Evolutionary conservation across 2,113 vertebrate genomes (phyloP).

Genomic region (Heptranchias perlo): DNA sequence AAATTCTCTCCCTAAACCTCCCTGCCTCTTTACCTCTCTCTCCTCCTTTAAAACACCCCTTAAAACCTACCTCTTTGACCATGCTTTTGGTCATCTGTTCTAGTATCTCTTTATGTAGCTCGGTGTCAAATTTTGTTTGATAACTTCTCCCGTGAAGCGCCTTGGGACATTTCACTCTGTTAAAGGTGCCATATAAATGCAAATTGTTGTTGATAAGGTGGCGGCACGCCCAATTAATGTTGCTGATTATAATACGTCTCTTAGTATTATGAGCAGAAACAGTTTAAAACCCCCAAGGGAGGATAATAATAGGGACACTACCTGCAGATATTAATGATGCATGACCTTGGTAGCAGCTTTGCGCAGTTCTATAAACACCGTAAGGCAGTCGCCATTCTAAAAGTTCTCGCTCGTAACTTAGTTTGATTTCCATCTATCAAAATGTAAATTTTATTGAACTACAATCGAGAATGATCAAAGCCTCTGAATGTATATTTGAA

Average conservation of each 20-base stretch:
- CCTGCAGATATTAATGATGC: conserved; percentile 32
- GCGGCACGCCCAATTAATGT: conserved; percentile 33
- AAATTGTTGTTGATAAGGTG: too few relatives aligned
- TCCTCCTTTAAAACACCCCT: too few relatives aligned
- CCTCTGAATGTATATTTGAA: neutral
- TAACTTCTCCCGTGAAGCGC: too few relatives aligned
- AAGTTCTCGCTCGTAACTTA: neutral
- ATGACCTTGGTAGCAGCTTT: conserved; percentile 2
- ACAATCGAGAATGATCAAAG: neutral
- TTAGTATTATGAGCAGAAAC: conserved; percentile 13
- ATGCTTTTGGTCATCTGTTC: too few relatives aligned
- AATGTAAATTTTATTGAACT: neutral
- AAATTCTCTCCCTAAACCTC: too few relatives aligned
- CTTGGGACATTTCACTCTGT: too few relatives aligned
- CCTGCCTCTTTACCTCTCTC: too few relatives aligned
- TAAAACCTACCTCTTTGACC: too few relatives aligned
- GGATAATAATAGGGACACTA: conserved; percentile 36
- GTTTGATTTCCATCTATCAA: neutral
- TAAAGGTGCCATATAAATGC: too few relatives aligned
- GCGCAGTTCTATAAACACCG: neutral
- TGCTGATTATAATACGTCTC: conserved; percentile 12
- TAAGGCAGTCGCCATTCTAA: neutral
- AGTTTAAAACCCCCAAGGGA: conserved; percentile 6
- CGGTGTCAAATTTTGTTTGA: too few relatives aligned
- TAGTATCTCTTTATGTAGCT: too few relatives aligned